phyloP scores from a whole-genome alignment of 2,113 vertebrate species.

The Athene noctua region DNA sequence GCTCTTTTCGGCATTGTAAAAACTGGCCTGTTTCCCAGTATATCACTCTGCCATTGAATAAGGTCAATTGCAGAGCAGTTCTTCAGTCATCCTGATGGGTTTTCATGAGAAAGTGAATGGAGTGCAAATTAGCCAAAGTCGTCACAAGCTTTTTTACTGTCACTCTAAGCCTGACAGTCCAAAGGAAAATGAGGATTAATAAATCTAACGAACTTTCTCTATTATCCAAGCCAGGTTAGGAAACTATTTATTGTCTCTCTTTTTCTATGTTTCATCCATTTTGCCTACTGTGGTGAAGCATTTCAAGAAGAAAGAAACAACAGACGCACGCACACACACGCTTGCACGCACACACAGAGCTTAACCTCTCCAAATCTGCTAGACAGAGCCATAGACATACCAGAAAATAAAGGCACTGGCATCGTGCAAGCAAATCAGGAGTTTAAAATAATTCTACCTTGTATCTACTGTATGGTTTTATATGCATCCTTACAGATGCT shows the following conservation, averaged over 20 bases:
- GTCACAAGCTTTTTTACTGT: slow-evolving; percentile 78
- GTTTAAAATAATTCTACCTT: background rate
- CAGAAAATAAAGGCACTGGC: background rate
- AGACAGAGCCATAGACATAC: background rate
- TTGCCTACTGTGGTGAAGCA: slow-evolving; percentile 50
- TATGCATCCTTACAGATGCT: background rate
- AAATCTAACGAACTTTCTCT: slow-evolving; percentile 68
- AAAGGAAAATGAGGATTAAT: slow-evolving; percentile 75
- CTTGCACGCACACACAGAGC: slow-evolving; percentile 32
- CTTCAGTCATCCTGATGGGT: slow-evolving; percentile 78
- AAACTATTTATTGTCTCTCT: slow-evolving; percentile 72
- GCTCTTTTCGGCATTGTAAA: slow-evolving; percentile 81
- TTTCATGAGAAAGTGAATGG: slow-evolving; percentile 81
- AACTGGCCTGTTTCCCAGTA: slow-evolving; percentile 82
- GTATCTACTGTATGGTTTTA: rapidly evolving
- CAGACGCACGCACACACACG: slow-evolving; percentile 23
- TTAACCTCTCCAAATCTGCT: slow-evolving; percentile 13
- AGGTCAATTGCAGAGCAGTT: slow-evolving; percentile 76
- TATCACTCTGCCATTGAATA: slow-evolving; percentile 79
- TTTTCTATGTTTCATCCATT: slow-evolving; percentile 55
- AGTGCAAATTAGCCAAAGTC: slow-evolving; percentile 82
- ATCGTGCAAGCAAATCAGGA: background rate
- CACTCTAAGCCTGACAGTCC: slow-evolving; percentile 76
- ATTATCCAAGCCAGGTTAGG: slow-evolving; percentile 73
- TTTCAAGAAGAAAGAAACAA: slow-evolving; percentile 58